A percentile compares a stretch with the other conserved stretches of the same genome.
phyloP scores from a whole-genome alignment of 1,140 invertebrate species.

The Ceratoteleas bidentatus region DNA sequence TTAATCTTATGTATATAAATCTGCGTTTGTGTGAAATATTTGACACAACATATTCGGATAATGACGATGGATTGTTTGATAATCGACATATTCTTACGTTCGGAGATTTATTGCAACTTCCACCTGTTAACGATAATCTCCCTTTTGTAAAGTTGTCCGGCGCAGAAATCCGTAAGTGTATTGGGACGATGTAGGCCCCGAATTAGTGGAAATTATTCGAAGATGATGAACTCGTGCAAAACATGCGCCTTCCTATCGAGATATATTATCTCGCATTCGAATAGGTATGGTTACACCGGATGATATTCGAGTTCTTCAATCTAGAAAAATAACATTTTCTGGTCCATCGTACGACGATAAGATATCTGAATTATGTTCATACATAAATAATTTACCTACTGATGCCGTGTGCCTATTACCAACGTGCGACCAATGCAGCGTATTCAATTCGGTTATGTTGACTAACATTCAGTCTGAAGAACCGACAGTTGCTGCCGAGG shows the following conservation, averaged over 20 bases:
- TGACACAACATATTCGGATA: conserved; percentile 9
- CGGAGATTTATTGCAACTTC: conserved; percentile 46
- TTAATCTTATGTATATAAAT: conserved; percentile 35
- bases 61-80: conserved; percentile 40
- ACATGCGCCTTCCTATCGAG: conserved; percentile 24
- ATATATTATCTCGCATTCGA: conserved; percentile 34
- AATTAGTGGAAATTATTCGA: conserved; percentile 8
- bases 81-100: conserved; percentile 46
- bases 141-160: conserved; percentile 38
- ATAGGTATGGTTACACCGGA: conserved; percentile 50
- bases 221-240: conserved; percentile 1
- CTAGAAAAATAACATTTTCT: conserved; percentile 43
- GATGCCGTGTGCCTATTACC: conserved; percentile 62
- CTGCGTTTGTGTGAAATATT: conserved; percentile 38
- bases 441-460: conserved; percentile 65
- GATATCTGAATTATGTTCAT: conserved; percentile 60
- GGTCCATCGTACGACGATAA: conserved; percentile 16
- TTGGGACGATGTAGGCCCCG: not conserved
- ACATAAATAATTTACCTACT: conserved; percentile 39
- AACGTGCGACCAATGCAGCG: conserved; percentile 45
- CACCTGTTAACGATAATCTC: conserved; percentile 30
- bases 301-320: conserved; percentile 47
- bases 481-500: conserved; percentile 58
- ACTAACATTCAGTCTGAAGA: conserved; percentile 47
- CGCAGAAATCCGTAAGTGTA: conserved; percentile 48